These are phyloP conservation scores for Helicoverpa zea DNA, from an alignment of 1,140 invertebrate species.

Conservation along the genomic window DNA sequence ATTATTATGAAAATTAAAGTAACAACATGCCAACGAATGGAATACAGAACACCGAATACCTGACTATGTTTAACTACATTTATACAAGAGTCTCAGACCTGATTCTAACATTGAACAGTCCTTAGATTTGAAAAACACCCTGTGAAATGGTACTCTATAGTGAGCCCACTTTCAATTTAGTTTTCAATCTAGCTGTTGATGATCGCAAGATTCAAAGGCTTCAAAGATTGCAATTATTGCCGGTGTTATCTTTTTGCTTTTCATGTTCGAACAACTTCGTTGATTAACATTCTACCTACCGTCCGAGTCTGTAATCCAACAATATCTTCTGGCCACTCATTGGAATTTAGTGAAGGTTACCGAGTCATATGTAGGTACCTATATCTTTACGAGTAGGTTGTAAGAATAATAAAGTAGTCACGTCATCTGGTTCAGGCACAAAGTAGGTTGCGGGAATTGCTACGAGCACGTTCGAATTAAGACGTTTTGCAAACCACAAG, in stretches of 20 bases:
- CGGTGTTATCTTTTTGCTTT: slow-evolving; percentile 14
- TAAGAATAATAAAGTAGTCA: slow-evolving; percentile 38
- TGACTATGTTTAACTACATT: no score
- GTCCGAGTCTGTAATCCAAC: slow-evolving; percentile 2
- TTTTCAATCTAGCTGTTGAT: background rate
- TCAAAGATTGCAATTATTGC: background rate
- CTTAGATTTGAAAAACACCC: no score
- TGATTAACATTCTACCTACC: slow-evolving; percentile 19
- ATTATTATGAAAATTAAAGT: no score
- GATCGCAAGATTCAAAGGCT: background rate
- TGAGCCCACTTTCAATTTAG: background rate
- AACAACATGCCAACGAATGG: no score
- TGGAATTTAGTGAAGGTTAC: slow-evolving; percentile 40
- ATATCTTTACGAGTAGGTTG: slow-evolving; percentile 28
- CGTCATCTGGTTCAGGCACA: slow-evolving; percentile 43
- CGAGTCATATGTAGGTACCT: slow-evolving; percentile 13
- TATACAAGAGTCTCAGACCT: no score
- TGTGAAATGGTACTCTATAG: no score
- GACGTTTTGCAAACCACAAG: slow-evolving; percentile 83
- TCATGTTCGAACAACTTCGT: slow-evolving; percentile 13
- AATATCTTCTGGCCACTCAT: slow-evolving; percentile 4
- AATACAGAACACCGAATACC: no score
- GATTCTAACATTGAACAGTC: no score
- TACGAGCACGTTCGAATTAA: slow-evolving; percentile 72
- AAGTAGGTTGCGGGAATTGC: slow-evolving; percentile 58